Conservation (phyloP, 2,797 vertebrate genomes). For the Micromesistius poutassou region DNA sequence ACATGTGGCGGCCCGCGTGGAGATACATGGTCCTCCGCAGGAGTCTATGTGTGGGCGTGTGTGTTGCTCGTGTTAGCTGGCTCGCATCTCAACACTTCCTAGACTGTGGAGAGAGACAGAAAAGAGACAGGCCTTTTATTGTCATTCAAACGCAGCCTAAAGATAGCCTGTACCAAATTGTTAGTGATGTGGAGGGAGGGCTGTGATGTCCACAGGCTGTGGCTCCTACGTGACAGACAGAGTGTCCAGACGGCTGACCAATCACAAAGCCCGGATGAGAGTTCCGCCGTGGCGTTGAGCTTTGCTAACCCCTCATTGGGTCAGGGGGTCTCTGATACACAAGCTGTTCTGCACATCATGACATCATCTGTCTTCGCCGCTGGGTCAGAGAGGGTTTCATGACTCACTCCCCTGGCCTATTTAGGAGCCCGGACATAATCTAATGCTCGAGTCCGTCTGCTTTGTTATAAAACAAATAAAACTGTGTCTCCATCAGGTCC, state of each 20-base stretch:
- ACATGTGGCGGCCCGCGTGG: not conserved
- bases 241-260: not conserved
- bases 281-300: not conserved
- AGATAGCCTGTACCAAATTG: not conserved
- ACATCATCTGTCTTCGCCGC: constrained; percentile 11
- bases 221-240: not conserved
- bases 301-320: not conserved
- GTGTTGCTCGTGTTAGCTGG: not conserved
- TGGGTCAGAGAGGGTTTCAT: constrained; percentile 25
- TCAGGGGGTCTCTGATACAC: constrained; percentile 19
- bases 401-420: constrained; percentile 47
- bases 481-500: not conserved
- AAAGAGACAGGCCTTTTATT: not conserved
- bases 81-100: not conserved
- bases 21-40: not conserved
- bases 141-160: not conserved
- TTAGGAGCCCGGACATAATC: constrained; percentile 29
- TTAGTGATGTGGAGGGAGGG: not conserved
- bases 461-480: not conserved
- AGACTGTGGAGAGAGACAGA: not conserved
- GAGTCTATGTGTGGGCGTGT: not conserved
- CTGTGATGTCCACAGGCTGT: not conserved
- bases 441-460: constrained; percentile 16
- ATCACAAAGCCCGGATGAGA: not conserved
- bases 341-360: constrained; percentile 21